phyloP scores from a whole-genome alignment of 1,140 invertebrate genomes.

The Leucophenga varia region DNA sequence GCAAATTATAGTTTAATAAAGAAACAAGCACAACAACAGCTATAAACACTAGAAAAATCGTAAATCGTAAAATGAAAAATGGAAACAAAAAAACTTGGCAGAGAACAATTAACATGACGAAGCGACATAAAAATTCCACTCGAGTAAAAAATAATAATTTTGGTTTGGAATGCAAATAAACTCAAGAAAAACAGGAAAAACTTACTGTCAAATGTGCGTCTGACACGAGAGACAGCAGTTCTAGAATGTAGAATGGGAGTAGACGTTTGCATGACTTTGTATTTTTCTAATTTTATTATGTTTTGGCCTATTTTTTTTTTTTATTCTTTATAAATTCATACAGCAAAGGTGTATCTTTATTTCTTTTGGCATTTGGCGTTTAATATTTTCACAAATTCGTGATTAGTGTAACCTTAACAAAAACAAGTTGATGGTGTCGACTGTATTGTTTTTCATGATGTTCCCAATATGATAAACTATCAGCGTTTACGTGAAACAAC shows the following conservation, averaged over 20 bases:
- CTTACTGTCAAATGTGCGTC: constrained; percentile 29
- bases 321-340: too few relatives aligned
- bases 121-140: constrained; percentile 46
- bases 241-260: too few relatives aligned
- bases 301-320: too few relatives aligned
- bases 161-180: too few relatives aligned
- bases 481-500: constrained; percentile 23
- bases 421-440: neutral
- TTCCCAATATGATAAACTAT: too few relatives aligned
- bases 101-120: constrained; percentile 50
- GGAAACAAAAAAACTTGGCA: constrained; percentile 23
- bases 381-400: too few relatives aligned
- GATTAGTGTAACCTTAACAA: neutral
- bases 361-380: neutral
- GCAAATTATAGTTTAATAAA: constrained; percentile 48
- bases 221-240: constrained; percentile 36
- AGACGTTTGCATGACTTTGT: neutral
- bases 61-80: constrained; percentile 23
- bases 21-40: constrained; percentile 14
- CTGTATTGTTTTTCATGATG: too few relatives aligned
- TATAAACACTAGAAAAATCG: constrained; percentile 10
- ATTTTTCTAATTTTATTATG: too few relatives aligned
- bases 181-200: too few relatives aligned
- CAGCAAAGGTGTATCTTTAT: neutral
- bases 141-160: too few relatives aligned